phyloP scores from a whole-genome alignment of 1,140 invertebrate species.

The Drosophila micromelanica region DNA sequence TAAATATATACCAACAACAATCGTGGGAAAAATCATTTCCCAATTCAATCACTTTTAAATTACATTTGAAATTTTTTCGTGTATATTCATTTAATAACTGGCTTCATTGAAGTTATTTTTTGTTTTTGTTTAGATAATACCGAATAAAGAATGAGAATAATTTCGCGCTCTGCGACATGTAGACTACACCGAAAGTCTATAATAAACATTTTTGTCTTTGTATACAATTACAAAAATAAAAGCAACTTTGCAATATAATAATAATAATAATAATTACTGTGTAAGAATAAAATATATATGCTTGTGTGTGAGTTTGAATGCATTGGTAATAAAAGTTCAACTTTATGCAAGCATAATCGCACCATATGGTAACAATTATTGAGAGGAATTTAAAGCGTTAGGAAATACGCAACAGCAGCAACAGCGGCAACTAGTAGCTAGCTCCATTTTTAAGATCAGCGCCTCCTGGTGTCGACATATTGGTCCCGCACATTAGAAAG shows the following conservation, averaged over 20 bases:
- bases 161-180: slow-evolving; percentile 34
- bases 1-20: slow-evolving; percentile 71
- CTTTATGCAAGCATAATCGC: slow-evolving; percentile 55
- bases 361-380: slow-evolving; percentile 32
- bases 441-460: slow-evolving; percentile 40
- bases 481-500: slow-evolving; percentile 62
- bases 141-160: slow-evolving; percentile 68
- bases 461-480: slow-evolving; percentile 50
- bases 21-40: slow-evolving; percentile 55
- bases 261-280: slow-evolving; percentile 61
- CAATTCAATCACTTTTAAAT: slow-evolving; percentile 51
- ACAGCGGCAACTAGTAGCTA: slow-evolving; percentile 15
- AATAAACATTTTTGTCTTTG: slow-evolving; percentile 55
- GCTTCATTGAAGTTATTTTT: slow-evolving; percentile 49
- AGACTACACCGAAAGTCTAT: slow-evolving; percentile 41
- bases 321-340: slow-evolving; percentile 63
- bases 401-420: slow-evolving; percentile 36
- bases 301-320: slow-evolving; percentile 36
- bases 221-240: slow-evolving; percentile 67
- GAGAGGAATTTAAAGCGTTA: slow-evolving; percentile 62
- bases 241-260: slow-evolving; percentile 54
- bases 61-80: slow-evolving; percentile 60
- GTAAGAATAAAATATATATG: slow-evolving; percentile 56
- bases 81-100: slow-evolving; percentile 50
- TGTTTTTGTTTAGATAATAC: slow-evolving; percentile 53